Base-by-base conservation (phyloP, 1,140 invertebrate species). In the Odontomachus brunneus region DNA sequence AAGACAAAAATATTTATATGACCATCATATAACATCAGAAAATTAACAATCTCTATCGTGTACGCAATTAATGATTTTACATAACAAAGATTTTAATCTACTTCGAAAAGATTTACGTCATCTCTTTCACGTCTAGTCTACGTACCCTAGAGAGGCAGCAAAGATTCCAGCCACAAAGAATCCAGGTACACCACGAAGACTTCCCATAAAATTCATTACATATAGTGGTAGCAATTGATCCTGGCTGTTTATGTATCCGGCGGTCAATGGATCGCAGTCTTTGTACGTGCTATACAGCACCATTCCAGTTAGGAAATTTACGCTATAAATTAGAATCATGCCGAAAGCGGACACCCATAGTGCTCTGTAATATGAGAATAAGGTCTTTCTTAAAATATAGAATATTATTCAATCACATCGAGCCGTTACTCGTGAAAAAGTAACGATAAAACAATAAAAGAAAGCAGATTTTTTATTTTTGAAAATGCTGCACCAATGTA, bases 111-210 rank as follows among this genome's bases (percentile, higher is more conserved):
- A 12, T 66, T 65, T 4, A 14, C 14, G 33, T 22, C 33, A 5
- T 69, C 38, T 7, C 4, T 69, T 33, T 33, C 11, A 53, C 19
- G 14, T 17, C 3, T 51, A 38, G 9, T 29, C 22, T 67, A 90
- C 87, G 81, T 92, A 96, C 96, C 96, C 96, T 9, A 97, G 92
- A 49, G 96, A 96, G 14, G 96, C 96, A 67, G 96, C 96, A 85
- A 97, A 97, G 33, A 97, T 95, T 22, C 97, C 97, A 3, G 98
- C 97, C 0, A 98, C 97, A 91, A 99, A 99, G 81, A 99, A 96
- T 11, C 98, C 98, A 0, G 97, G 96, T 12, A 98, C 91, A 1
- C 97, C 97, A 12, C 95, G 95, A 4, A 96, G 92, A 29, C 94
- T 87, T 1, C 97, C 96, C 93, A 98, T 95, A 11, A 95, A 95